A percentile compares a stretch with the other conserved stretches of the same genome.
These are phyloP conservation scores for Rhincodon typus DNA, from an alignment of 2,797 vertebrate species.

Conservation along the genomic window DNA sequence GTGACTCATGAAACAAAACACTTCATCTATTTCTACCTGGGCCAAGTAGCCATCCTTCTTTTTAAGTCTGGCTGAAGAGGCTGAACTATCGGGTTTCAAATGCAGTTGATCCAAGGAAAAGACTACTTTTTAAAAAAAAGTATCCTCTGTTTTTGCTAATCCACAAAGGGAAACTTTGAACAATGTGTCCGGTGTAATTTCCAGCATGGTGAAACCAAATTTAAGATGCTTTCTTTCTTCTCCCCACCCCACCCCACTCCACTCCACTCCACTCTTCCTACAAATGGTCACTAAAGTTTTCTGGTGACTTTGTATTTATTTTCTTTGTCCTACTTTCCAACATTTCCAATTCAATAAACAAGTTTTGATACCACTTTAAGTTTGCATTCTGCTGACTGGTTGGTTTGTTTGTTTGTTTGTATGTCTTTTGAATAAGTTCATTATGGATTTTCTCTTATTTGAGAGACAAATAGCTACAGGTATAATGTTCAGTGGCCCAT, in stretches of 20 bases:
- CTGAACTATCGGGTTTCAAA: neutral
- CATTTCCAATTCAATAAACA: slow-evolving; percentile 33
- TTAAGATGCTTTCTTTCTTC: slow-evolving; percentile 6
- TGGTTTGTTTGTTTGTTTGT: neutral
- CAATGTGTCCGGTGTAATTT: slow-evolving; percentile 22
- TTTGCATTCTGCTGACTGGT: neutral
- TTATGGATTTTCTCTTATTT: neutral
- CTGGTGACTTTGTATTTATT: slow-evolving; percentile 35
- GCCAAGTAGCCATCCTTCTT: slow-evolving; percentile 93
- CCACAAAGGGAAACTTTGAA: slow-evolving; percentile 20
- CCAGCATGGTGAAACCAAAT: neutral
- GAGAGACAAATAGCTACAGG: neutral
- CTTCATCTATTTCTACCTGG: slow-evolving; percentile 98
- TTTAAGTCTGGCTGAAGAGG: slow-evolving; percentile 84
- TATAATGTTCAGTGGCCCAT: neutral
- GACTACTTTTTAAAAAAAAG: slow-evolving; percentile 30
- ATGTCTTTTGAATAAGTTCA: neutral
- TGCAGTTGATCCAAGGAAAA: slow-evolving; percentile 24
- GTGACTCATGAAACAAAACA: slow-evolving; percentile 97
- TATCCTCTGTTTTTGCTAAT: slow-evolving; percentile 11
- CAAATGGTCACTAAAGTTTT: neutral
- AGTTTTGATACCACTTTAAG: slow-evolving; percentile 5
- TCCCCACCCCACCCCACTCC: slow-evolving; percentile 46
- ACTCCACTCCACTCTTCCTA: slow-evolving; percentile 41
- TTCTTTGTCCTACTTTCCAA: slow-evolving; percentile 18